These are phyloP conservation scores for Holothuria leucospilota DNA, from an alignment of 53 echinoderm and acorn worm genomes.

Conservation along the genomic window DNA sequence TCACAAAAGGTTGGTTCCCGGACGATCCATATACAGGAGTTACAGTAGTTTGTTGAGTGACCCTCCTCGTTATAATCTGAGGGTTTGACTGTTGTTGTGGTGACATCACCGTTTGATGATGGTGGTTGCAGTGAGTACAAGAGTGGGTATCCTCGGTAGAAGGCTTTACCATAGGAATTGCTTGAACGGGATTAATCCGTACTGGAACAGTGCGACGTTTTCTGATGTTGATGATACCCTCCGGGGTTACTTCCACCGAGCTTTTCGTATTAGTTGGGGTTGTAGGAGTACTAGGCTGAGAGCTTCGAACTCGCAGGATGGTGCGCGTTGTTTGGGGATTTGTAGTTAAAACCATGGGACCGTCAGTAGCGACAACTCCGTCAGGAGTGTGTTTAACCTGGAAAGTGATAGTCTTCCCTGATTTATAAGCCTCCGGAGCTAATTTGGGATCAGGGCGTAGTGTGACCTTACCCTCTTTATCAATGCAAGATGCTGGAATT, in stretches of 20 bases:
- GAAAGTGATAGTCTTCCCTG: conserved; percentile 81
- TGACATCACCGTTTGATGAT: neutral
- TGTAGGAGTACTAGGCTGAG: conserved; percentile 58
- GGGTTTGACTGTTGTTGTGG: neutral
- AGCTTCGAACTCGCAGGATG: conserved; percentile 60
- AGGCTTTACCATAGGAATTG: conserved; percentile 23
- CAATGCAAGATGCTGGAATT: conserved; percentile 67
- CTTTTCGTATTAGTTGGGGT: conserved; percentile 57
- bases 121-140: conserved; percentile 37
- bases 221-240: conserved; percentile 66
- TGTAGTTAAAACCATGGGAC: conserved; percentile 71
- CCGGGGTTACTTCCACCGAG: conserved; percentile 67
- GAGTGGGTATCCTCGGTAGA: neutral
- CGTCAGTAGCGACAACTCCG: conserved; percentile 58
- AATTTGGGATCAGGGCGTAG: conserved; percentile 69
- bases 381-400: conserved; percentile 64
- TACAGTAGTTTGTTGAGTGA: conserved; percentile 25
- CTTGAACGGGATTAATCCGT: conserved; percentile 37
- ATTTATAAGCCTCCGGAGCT: conserved; percentile 68
- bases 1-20: neutral
- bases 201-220: conserved; percentile 65
- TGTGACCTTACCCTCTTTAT: conserved; percentile 65
- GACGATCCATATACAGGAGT: conserved; percentile 27
- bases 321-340: conserved; percentile 61
- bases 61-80: conserved; percentile 15